Evolutionary conservation across 2,797 vertebrate species (phyloP).

Genomic region (Botia almorhae): DNA sequence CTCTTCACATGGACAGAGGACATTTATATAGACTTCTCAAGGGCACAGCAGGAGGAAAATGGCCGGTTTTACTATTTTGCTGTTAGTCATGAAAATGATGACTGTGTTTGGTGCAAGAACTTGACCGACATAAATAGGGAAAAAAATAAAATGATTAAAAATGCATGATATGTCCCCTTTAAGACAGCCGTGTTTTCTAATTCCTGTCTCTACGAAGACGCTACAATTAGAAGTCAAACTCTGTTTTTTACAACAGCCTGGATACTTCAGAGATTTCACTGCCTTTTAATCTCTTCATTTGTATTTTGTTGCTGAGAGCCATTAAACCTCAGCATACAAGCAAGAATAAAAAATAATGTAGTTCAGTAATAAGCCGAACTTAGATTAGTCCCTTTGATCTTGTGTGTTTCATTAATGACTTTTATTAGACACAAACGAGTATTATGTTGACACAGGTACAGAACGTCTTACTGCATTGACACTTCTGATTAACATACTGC

Average conservation of each 20-base stretch:
- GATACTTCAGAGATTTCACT: neutral
- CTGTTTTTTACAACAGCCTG: neutral
- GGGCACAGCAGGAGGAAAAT: neutral
- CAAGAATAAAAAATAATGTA: neutral
- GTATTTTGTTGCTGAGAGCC: neutral
- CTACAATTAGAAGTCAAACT: neutral
- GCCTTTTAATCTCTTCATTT: neutral
- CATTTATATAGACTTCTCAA: neutral
- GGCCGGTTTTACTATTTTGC: neutral
- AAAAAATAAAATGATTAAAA: neutral
- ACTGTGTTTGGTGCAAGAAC: neutral
- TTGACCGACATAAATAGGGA: neutral
- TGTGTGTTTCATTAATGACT: neutral
- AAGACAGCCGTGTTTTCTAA: neutral
- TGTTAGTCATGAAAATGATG: neutral
- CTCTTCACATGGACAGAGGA: too few species aligned
- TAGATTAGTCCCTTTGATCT: neutral
- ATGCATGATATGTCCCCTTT: neutral
- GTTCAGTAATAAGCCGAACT: neutral
- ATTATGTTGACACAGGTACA: neutral
- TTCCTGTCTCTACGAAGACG: neutral
- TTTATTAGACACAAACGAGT: neutral
- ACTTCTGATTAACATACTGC: constrained; percentile 20
- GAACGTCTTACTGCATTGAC: neutral
- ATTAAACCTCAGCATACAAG: neutral